Evolutionary conservation across 2,888 invertebrate species (phyloP).

Genomic region (Protodeltote pygarga): DNA sequence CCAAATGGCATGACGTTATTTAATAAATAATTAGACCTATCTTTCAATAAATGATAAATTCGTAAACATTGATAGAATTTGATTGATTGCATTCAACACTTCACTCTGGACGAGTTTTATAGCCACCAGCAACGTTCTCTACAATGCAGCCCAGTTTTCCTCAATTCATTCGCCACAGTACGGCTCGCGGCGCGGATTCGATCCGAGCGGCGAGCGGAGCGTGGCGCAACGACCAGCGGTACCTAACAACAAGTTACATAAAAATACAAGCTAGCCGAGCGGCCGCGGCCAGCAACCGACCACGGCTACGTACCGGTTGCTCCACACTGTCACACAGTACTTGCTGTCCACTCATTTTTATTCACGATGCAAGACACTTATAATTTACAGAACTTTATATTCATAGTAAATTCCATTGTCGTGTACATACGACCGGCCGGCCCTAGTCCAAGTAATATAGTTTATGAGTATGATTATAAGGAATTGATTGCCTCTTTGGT

Average conservation of each 20-base stretch:
- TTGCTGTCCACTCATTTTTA: slow-evolving; percentile 61
- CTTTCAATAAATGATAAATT: no score
- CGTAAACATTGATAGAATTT: no score
- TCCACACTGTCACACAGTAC: slow-evolving; percentile 53
- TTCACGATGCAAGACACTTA: slow-evolving; percentile 47
- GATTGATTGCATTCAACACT: no score
- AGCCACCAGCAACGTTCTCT: slow-evolving; percentile 30
- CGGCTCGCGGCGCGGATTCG: slow-evolving; percentile 34
- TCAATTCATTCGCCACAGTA: slow-evolving; percentile 51
- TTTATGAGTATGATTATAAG: no score
- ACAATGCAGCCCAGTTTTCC: slow-evolving; percentile 48
- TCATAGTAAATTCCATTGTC: slow-evolving; percentile 42
- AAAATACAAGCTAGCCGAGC: slow-evolving; percentile 69
- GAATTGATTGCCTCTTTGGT: no score
- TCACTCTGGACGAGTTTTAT: no score
- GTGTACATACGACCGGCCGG: no score
- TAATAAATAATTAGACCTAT: no score
- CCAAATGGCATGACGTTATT: no score
- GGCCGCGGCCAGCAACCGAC: slow-evolving; percentile 29
- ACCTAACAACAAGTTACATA: slow-evolving; percentile 74
- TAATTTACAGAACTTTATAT: slow-evolving; percentile 40
- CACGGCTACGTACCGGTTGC: slow-evolving; percentile 69
- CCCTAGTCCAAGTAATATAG: no score
- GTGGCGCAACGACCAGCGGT: slow-evolving; percentile 65
- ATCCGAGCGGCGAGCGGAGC: slow-evolving; percentile 49